Evolutionary conservation across 92 coral and sea anemone species (phyloP).

Genomic region (Porites divaricata): DNA sequence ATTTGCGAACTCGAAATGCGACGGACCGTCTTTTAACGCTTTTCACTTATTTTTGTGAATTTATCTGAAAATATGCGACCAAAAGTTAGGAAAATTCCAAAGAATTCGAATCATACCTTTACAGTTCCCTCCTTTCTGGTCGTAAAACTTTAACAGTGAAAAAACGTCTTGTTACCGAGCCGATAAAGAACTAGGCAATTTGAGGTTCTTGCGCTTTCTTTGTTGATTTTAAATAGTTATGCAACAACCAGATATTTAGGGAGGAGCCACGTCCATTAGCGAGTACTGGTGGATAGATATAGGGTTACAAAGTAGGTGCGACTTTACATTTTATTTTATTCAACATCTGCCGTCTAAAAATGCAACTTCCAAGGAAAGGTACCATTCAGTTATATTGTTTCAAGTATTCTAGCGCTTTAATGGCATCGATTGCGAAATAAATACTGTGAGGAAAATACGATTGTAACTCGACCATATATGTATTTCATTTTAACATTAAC

Average conservation of each 20-base stretch:
- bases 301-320: constrained; percentile 19
- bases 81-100: neutral
- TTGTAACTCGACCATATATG: neutral
- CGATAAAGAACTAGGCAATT: neutral
- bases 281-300: constrained; percentile 34
- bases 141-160: neutral
- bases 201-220: constrained; percentile 6
- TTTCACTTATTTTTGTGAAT: no score
- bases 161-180: neutral
- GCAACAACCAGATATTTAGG: constrained; percentile 30
- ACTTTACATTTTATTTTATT: constrained; percentile 36
- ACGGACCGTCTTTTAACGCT: no score
- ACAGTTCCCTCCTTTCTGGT: neutral
- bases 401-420: neutral
- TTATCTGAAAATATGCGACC: neutral
- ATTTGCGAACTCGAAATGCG: neutral
- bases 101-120: constrained; percentile 13
- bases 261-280: constrained; percentile 49
- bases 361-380: constrained; percentile 11
- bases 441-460: neutral
- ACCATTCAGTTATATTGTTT: constrained; percentile 12
- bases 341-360: constrained; percentile 37
- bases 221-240: constrained; percentile 32
- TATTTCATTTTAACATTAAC: constrained; percentile 9
- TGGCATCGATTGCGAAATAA: no score